Percentiles rank a stretch among this genome's conserved stretches.
Evolutionary conservation across 2,888 invertebrate species (phyloP).

Genomic region (Synergus gifuensis): DNA sequence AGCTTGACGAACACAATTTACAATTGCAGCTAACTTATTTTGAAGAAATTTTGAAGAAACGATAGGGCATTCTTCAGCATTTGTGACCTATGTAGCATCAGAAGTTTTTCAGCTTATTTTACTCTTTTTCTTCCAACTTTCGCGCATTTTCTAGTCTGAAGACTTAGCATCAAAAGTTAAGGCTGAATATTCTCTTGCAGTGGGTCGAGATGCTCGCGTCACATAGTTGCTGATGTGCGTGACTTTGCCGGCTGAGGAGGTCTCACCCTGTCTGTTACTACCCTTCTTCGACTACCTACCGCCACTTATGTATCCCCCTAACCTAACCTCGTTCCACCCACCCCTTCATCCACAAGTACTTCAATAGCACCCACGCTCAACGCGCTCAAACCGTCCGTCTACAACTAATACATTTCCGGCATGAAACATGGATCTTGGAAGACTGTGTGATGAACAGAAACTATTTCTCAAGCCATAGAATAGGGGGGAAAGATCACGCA

Average conservation of each 20-base stretch:
- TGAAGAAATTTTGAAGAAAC: not conserved
- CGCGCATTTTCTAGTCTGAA: not conserved
- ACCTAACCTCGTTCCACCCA: constrained; percentile 44
- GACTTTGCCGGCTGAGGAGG: constrained; percentile 47
- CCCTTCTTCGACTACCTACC: constrained; percentile 56
- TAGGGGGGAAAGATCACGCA: constrained; percentile 25
- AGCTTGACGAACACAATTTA: not conserved
- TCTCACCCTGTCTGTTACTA: constrained; percentile 55
- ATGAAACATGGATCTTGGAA: constrained; percentile 40
- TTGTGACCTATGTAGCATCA: not conserved
- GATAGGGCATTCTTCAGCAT: not conserved
- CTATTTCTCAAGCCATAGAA: constrained; percentile 10
- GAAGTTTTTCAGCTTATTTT: not conserved
- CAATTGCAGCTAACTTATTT: not conserved
- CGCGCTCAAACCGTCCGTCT: constrained; percentile 18
- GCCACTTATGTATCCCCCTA: constrained; percentile 59
- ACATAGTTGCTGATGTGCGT: constrained; percentile 52
- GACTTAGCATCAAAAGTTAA: constrained; percentile 22
- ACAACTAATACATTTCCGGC: constrained; percentile 45
- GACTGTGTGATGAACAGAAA: constrained; percentile 18
- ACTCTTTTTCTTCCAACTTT: not conserved
- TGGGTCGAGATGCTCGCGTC: constrained; percentile 33
- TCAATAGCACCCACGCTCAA: constrained; percentile 35
- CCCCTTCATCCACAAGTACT: constrained; percentile 49
- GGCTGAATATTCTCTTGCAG: constrained; percentile 45